Conservation (phyloP, 2,113 vertebrate genomes). For the Embiotoca jacksoni region DNA sequence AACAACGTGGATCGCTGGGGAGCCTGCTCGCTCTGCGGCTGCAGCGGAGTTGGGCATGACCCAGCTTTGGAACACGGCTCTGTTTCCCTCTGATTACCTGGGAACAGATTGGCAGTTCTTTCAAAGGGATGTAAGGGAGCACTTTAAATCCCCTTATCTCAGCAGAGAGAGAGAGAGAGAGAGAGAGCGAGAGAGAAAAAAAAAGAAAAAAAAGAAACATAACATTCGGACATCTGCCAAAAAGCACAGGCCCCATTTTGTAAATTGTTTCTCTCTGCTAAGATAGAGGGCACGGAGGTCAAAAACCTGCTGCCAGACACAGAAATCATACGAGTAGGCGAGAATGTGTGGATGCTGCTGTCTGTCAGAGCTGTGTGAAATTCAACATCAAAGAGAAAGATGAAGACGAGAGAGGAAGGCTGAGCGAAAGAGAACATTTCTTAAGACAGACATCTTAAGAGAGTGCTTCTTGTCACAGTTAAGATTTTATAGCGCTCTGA, state of each 20-base stretch:
- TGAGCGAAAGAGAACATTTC: background rate
- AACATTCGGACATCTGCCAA: constrained; percentile 67
- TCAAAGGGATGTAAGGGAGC: constrained; percentile 72
- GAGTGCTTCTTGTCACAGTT: background rate
- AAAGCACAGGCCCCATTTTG: constrained; percentile 64
- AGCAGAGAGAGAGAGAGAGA: constrained; percentile 49
- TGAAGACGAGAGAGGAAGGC: background rate
- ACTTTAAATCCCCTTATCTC: constrained; percentile 77
- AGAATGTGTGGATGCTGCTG: constrained; percentile 48
- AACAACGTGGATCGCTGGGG: constrained; percentile 59
- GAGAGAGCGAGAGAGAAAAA: background rate
- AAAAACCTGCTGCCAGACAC: constrained; percentile 67
- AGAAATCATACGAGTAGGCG: constrained; percentile 45
- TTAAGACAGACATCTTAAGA: constrained; percentile 13
- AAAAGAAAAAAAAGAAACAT: constrained; percentile 11
- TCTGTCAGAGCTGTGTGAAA: constrained; percentile 54
- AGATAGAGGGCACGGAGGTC: constrained; percentile 59
- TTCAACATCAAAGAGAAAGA: constrained; percentile 51
- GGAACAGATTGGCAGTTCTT: constrained; percentile 79
- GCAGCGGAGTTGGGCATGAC: constrained; percentile 43
- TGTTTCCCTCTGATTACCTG: constrained; percentile 81
- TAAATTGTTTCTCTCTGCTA: constrained; percentile 67
- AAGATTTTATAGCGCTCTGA: constrained; percentile 13
- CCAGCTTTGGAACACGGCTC: constrained; percentile 65
- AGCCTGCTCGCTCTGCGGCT: constrained; percentile 30